A percentile compares a stretch with the other conserved stretches of the same genome.
These are phyloP conservation scores for Heteromormyrus szaboi DNA, from an alignment of 2,797 vertebrate genomes.

Conservation along the genomic window DNA sequence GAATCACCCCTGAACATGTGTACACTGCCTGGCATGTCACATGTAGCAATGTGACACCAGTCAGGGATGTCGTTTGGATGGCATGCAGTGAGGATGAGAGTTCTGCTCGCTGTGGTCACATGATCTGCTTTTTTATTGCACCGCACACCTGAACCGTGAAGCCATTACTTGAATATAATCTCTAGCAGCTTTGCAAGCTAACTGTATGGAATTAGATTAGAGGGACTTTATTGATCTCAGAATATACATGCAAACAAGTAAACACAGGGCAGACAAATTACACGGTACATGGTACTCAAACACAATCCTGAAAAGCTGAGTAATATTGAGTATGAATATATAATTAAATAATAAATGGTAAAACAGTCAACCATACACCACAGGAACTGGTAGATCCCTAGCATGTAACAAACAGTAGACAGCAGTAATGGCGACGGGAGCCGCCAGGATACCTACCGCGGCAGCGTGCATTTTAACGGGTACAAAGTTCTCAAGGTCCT, in stretches of 20 bases:
- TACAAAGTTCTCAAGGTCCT: slow-evolving; percentile 30
- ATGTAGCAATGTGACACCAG: neutral
- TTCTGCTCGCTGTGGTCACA: neutral
- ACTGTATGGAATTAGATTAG: neutral
- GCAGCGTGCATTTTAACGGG: slow-evolving; percentile 26
- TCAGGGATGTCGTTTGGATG: neutral
- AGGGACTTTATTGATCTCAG: neutral
- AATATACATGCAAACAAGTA: neutral
- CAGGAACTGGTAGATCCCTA: neutral
- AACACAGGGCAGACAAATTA: neutral
- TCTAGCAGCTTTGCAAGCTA: neutral
- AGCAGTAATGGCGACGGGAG: neutral
- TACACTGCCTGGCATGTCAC: neutral
- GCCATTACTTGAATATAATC: neutral
- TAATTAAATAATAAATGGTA: neutral
- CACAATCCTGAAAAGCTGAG: neutral
- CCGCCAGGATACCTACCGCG: neutral
- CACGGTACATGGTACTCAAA: neutral
- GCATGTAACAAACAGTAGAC: neutral
- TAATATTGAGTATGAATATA: neutral
- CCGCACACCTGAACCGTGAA: neutral
- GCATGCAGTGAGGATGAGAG: neutral
- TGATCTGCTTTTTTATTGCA: neutral
- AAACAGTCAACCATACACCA: neutral
- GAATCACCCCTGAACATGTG: neutral